These are phyloP conservation scores for Philopotamus ludificatus DNA, from an alignment of 1,140 invertebrate genomes.

Conservation along the genomic window DNA sequence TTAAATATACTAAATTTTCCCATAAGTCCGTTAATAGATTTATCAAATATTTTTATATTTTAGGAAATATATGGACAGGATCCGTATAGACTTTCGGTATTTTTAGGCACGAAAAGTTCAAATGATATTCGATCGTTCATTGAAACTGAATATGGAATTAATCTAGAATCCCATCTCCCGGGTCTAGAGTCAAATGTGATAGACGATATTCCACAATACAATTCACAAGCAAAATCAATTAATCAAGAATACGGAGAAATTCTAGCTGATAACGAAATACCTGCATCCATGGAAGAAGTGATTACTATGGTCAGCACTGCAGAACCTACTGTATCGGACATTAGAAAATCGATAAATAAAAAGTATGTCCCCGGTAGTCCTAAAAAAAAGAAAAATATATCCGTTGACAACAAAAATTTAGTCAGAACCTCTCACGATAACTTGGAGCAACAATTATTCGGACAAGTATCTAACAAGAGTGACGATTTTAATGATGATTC, in stretches of 20 bases:
- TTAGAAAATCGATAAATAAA: constrained; percentile 31
- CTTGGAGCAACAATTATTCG: no score
- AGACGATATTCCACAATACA: background rate
- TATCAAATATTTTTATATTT: constrained; percentile 31
- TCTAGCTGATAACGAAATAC: constrained; percentile 50
- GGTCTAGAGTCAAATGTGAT: constrained; percentile 22
- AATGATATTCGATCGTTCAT: constrained; percentile 59
- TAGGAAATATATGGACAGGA: constrained; percentile 66
- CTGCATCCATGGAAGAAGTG: constrained; percentile 56
- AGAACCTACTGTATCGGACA: constrained; percentile 50
- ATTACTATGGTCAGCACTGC: constrained; percentile 57
- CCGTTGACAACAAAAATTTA: background rate
- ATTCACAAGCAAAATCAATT: constrained; percentile 26
- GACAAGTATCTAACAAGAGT: background rate
- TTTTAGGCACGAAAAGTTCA: constrained; percentile 62
- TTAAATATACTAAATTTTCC: background rate
- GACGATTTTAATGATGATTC: background rate
- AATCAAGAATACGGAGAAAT: constrained; percentile 48
- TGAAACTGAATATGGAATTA: constrained; percentile 52
- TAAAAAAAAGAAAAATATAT: background rate
- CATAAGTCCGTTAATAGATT: background rate
- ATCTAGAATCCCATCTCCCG: constrained; percentile 45
- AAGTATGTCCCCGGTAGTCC: background rate
- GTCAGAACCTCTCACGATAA: background rate
- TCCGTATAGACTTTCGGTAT: constrained; percentile 61